phyloP scores from a whole-genome alignment of 1,140 invertebrate genomes.

The Dysdera silvatica region DNA sequence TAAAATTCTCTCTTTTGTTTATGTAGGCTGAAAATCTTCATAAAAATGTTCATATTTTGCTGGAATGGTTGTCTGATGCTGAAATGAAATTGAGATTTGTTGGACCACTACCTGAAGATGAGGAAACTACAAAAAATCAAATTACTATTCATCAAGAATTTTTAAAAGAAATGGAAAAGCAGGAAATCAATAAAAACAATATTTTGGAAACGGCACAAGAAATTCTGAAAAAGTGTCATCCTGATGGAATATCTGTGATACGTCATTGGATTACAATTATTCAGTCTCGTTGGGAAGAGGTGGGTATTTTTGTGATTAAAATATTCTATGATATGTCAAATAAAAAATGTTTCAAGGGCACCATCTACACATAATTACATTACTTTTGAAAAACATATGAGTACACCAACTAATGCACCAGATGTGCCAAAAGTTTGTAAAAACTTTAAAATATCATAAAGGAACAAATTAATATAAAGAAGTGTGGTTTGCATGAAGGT shows the following conservation, averaged over 20 bases:
- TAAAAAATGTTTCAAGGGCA: no score
- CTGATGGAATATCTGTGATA: slow-evolving; percentile 83
- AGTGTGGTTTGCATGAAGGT: no score
- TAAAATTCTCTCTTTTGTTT: neutral
- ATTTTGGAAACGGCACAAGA: slow-evolving; percentile 76
- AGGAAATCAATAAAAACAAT: slow-evolving; percentile 75
- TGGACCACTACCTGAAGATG: slow-evolving; percentile 78
- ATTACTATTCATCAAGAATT: slow-evolving; percentile 77
- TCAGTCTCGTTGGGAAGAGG: slow-evolving; percentile 86
- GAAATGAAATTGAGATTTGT: slow-evolving; percentile 81
- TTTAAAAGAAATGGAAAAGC: slow-evolving; percentile 68
- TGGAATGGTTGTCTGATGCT: slow-evolving; percentile 92
- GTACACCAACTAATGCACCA: no score
- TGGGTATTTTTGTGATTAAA: slow-evolving; percentile 5
- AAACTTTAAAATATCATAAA: no score
- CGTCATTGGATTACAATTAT: slow-evolving; percentile 97
- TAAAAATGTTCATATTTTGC: slow-evolving; percentile 79
- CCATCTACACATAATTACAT: no score
- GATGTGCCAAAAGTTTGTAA: no score
- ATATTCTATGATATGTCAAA: no score
- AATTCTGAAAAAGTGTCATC: slow-evolving; percentile 85
- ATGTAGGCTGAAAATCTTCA: slow-evolving; percentile 77
- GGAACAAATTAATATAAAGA: no score
- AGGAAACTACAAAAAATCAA: slow-evolving; percentile 72
- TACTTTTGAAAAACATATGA: no score